A percentile compares a stretch with the other conserved stretches of the same genome.
These are phyloP conservation scores for Hipposideros armiger DNA, from an alignment of 2,113 vertebrate species.

Conservation along the genomic window DNA sequence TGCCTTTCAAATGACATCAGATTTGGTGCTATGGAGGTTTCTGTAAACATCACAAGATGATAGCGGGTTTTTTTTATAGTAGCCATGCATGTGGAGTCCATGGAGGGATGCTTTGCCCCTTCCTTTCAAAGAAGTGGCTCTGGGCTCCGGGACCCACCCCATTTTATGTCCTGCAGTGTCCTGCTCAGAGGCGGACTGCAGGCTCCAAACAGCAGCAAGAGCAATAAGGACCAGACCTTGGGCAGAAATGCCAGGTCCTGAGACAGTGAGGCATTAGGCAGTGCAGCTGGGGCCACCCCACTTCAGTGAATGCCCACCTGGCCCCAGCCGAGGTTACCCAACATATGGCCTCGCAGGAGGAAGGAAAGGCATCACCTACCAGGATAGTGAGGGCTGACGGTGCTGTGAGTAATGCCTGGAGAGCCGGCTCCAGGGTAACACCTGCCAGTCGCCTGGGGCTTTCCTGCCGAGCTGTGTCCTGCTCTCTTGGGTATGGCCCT, in stretches of 20 bases:
- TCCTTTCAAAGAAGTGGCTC: background rate
- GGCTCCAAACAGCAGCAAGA: background rate
- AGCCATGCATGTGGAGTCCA: fast-evolving
- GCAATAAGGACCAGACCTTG: background rate
- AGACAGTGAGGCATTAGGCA: background rate
- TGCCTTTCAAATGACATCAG: constrained; percentile 6
- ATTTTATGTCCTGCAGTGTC: background rate
- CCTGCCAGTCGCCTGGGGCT: background rate
- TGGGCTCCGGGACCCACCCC: background rate
- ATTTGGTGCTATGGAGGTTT: background rate
- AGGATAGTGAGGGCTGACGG: background rate
- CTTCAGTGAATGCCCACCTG: background rate
- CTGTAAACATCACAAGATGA: background rate
- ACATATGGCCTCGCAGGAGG: background rate
- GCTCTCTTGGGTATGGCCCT: background rate
- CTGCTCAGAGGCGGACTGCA: background rate
- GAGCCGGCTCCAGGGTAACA: background rate
- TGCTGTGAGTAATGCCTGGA: background rate
- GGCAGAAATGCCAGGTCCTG: background rate
- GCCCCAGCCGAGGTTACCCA: background rate
- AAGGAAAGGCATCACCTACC: background rate
- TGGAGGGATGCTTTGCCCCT: background rate
- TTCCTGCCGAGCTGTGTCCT: background rate
- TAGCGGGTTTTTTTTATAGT: background rate
- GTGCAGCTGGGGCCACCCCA: background rate